A percentile compares a stretch with the other conserved stretches of the same genome.
Evolutionary conservation across 2,113 vertebrate species (phyloP).

Genomic region (Ibidorhyncha struthersii): DNA sequence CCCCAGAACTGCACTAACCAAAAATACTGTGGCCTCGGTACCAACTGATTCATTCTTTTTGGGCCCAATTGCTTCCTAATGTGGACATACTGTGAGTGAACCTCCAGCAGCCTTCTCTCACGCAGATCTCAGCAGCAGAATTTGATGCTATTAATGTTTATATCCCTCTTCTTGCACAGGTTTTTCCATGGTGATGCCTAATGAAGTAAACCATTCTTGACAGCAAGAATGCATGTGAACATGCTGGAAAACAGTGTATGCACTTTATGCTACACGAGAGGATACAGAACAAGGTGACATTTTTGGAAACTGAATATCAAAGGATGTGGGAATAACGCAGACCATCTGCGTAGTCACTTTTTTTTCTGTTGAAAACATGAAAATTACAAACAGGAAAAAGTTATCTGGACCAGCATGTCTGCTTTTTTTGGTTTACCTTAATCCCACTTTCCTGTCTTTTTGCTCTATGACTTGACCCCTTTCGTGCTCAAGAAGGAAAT

Average conservation of each 20-base stretch:
- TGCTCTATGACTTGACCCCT: not conserved
- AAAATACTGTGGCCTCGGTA: not conserved
- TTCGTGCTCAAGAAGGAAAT: not conserved
- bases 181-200: not conserved
- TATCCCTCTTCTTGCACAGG: not conserved
- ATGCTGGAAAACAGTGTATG: not conserved
- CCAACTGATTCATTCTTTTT: not conserved
- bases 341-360: constrained; percentile 37
- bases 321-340: constrained; percentile 49
- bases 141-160: not conserved
- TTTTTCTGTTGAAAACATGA: constrained; percentile 6
- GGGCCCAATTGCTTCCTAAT: not conserved
- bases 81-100: not conserved
- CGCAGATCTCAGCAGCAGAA: not conserved
- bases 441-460: constrained; percentile 17
- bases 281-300: constrained; percentile 37
- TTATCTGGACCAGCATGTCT: not conserved
- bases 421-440: constrained; percentile 12
- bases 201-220: constrained; percentile 2
- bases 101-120: not conserved
- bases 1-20: not conserved
- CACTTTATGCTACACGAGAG: constrained; percentile 8
- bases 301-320: constrained; percentile 48
- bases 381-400: constrained; percentile 30
- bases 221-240: not conserved